A percentile compares a stretch with the other conserved stretches of the same genome.
These are phyloP conservation scores for Cottoperca gobio DNA, from an alignment of 2,797 vertebrate species.

Conservation along the genomic window DNA sequence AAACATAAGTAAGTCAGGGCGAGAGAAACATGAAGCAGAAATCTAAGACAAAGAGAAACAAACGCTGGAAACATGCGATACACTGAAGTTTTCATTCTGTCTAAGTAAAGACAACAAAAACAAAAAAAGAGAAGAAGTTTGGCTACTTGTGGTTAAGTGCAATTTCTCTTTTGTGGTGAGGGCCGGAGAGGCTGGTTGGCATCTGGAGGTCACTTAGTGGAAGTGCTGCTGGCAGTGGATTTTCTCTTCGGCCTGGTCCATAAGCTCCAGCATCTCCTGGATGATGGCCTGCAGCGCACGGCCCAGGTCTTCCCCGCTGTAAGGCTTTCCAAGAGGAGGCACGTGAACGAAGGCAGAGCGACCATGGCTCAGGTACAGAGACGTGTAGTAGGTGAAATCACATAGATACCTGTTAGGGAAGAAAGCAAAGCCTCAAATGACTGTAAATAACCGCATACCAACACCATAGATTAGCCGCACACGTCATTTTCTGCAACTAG, in stretches of 20 bases:
- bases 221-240: slow-evolving; percentile 84
- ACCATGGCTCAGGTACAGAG: slow-evolving; percentile 91
- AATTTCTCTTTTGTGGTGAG: slow-evolving; percentile 68
- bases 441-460: neutral
- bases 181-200: slow-evolving; percentile 66
- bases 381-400: slow-evolving; percentile 96
- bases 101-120: slow-evolving; percentile 32
- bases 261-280: slow-evolving; percentile 87
- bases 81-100: slow-evolving; percentile 31
- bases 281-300: slow-evolving; percentile 89
- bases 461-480: neutral
- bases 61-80: slow-evolving; percentile 21
- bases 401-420: slow-evolving; percentile 90
- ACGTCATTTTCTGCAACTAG: too few relatives aligned
- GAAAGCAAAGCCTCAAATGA: neutral
- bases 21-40: slow-evolving; percentile 35
- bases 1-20: slow-evolving; percentile 20
- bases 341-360: slow-evolving; percentile 93
- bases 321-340: slow-evolving; percentile 92
- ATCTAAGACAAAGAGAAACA: slow-evolving; percentile 11
- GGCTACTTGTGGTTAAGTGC: slow-evolving; percentile 81
- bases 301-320: slow-evolving; percentile 90
- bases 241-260: slow-evolving; percentile 85
- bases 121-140: slow-evolving; percentile 38
- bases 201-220: slow-evolving; percentile 77